Evolutionary conservation across 1,140 invertebrate genomes (phyloP).

Genomic region (Lucilia sericata): DNA sequence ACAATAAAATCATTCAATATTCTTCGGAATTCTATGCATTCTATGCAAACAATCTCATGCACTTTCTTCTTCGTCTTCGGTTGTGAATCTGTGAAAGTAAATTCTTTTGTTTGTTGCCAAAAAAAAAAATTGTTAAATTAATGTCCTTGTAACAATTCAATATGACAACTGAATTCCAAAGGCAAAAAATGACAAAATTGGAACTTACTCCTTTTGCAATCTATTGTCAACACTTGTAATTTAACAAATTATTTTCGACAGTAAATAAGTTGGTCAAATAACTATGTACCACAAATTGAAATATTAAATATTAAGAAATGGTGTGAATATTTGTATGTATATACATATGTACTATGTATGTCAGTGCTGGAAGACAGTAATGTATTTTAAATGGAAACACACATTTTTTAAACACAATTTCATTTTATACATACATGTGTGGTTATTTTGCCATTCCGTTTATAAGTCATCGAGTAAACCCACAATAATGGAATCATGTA

Average conservation of each 20-base stretch:
- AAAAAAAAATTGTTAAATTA: slow-evolving; percentile 25
- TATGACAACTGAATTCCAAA: slow-evolving; percentile 23
- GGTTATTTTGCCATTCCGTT: too few species aligned
- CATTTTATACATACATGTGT: too few species aligned
- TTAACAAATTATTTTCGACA: background rate
- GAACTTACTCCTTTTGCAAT: slow-evolving; percentile 2
- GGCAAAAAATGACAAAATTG: background rate
- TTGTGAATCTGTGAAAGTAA: slow-evolving; percentile 9
- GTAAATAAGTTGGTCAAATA: background rate
- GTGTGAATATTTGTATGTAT: background rate
- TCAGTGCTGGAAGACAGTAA: background rate
- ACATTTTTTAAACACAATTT: too few species aligned
- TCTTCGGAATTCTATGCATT: background rate
- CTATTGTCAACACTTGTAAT: background rate
- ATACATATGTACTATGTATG: background rate
- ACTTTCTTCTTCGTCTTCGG: background rate
- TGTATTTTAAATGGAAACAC: too few species aligned
- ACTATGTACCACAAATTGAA: too few species aligned
- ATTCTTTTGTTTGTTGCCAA: slow-evolving; percentile 34
- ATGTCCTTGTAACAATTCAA: slow-evolving; percentile 43
- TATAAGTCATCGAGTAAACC: too few species aligned
- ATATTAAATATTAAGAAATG: too few species aligned
- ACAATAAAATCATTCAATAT: slow-evolving; percentile 24
- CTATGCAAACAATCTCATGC: background rate
- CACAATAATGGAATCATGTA: too few species aligned